phyloP scores from a whole-genome alignment of 2,797 vertebrate species.

The Antrozous pallidus region DNA sequence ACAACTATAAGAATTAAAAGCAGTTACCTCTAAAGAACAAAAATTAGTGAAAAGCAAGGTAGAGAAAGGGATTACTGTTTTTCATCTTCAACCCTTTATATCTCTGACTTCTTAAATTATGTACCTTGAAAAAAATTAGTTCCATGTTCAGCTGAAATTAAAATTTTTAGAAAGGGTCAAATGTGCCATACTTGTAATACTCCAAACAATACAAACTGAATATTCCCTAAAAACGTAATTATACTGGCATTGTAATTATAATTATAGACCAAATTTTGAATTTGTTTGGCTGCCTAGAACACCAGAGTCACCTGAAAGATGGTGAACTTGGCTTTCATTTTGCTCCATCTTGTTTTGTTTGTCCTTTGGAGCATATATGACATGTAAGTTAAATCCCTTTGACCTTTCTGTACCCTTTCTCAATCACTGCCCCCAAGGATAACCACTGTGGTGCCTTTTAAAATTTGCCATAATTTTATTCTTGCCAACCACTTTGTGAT shows the following conservation, averaged over 20 bases:
- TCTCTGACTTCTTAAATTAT: not conserved
- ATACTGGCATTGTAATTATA: not conserved
- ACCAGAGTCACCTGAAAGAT: not conserved
- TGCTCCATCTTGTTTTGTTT: constrained; percentile 5
- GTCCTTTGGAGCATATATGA: not conserved
- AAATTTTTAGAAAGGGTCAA: constrained; percentile 16
- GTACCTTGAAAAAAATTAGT: not conserved
- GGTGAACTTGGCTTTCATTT: not conserved
- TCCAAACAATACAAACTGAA: not conserved
- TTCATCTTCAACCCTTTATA: not conserved
- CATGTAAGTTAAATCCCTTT: constrained; percentile 4
- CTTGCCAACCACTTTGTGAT: not conserved
- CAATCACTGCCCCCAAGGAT: too few relatives aligned
- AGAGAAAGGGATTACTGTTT: not conserved
- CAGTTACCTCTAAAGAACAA: not conserved
- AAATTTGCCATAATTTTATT: constrained; percentile 16
- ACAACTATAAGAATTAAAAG: not conserved
- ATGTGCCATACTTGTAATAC: not conserved
- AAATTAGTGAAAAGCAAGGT: not conserved
- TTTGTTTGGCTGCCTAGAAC: not conserved
- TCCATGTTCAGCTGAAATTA: not conserved
- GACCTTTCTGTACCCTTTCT: too few relatives aligned
- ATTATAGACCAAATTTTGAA: not conserved
- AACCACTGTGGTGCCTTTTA: too few relatives aligned
- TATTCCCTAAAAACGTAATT: not conserved